Evolutionary conservation across 2,797 vertebrate genomes (phyloP), one percentile per base, ranked within the genome.

Genomic region (Sardinella longiceps): DNA sequence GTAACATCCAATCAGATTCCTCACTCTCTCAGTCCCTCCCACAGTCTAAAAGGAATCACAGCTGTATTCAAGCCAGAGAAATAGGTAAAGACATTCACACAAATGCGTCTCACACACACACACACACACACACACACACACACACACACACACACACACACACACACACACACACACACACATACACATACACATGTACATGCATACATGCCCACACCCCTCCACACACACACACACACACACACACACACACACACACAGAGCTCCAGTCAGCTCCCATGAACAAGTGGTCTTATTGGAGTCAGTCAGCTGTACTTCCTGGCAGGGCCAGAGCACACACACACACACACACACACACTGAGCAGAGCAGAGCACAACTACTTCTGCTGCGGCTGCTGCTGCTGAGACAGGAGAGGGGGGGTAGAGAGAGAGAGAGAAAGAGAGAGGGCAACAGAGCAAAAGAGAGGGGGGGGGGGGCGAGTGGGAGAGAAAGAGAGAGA

Each of bases 251-350:
- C 63, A 30, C 51, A 80, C 20, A 7, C 50, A 84, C 23, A 28
- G 43, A 25, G 56, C 66, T 74, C 66, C 66, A 74, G 66, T 74
- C 66, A 74, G 66, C 66, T 74, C 66, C 80, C 43, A 12, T 60
- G 80, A 86, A 86, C 83, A 84, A 53, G 46, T 83, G 85, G 80
- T 84, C 74, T 58, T 87, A 53, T 60, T 80, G 48, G n/a, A 86
- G 77, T 84, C 83, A 80, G 77, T 83, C 81, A 9, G 83, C 60
- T 83, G 46, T 82, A 37, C 20, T 80, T 60, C 80, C 84, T 85
- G 85, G 70, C 80, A 33, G 30, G 23, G 70, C 1, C 80, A 33
- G 15, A 74, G 66, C 66, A 74, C 66, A 74, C 66, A 74, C 33
- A 74, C n/a, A n/a, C n/a, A n/a, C n/a, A n/a, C n/a, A n/a, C n/a